Conservation (phyloP, 2,888 invertebrate species). For the Aspidapion aeneum region DNA sequence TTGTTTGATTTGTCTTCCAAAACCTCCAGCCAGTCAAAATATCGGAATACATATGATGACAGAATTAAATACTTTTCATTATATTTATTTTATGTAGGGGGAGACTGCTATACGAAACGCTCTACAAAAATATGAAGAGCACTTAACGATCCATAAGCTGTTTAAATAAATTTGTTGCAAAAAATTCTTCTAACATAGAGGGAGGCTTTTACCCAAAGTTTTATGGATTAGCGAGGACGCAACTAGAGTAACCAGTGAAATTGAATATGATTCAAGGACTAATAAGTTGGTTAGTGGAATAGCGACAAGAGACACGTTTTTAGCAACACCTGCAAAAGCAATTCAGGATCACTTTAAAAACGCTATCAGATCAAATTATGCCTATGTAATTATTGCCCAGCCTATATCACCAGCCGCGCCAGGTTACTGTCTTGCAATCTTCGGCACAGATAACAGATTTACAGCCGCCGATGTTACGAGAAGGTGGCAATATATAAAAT, state of each 20-base stretch:
- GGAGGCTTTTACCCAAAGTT: too few species aligned
- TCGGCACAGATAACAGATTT: slow-evolving; percentile 28
- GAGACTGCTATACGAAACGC: too few species aligned
- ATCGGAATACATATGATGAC: too few species aligned
- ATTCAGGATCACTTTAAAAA: slow-evolving; percentile 23
- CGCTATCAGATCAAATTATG: slow-evolving; percentile 21
- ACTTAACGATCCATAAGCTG: too few species aligned
- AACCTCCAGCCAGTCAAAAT: too few species aligned
- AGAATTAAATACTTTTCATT: too few species aligned
- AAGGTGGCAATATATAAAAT: slow-evolving; percentile 22
- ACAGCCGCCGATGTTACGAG: slow-evolving; percentile 19
- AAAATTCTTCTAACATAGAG: too few species aligned
- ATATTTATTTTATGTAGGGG: too few species aligned
- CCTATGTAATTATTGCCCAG: slow-evolving; percentile 28
- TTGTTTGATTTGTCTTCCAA: too few species aligned
- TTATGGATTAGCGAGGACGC: slow-evolving; percentile 17
- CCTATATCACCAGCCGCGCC: slow-evolving; percentile 18
- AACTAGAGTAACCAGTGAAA: slow-evolving; percentile 15
- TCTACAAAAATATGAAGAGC: too few species aligned
- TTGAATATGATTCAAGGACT: slow-evolving; percentile 27
- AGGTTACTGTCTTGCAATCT: slow-evolving; percentile 25
- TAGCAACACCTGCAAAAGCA: slow-evolving; percentile 23
- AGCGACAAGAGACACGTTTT: slow-evolving; percentile 21
- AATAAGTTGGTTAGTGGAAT: slow-evolving; percentile 29
- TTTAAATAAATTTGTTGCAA: too few species aligned